A percentile compares a stretch with the other conserved stretches of the same genome.
Evolutionary conservation across 2,113 vertebrate species (phyloP).

Genomic region (Herpailurus yagouaroundi): DNA sequence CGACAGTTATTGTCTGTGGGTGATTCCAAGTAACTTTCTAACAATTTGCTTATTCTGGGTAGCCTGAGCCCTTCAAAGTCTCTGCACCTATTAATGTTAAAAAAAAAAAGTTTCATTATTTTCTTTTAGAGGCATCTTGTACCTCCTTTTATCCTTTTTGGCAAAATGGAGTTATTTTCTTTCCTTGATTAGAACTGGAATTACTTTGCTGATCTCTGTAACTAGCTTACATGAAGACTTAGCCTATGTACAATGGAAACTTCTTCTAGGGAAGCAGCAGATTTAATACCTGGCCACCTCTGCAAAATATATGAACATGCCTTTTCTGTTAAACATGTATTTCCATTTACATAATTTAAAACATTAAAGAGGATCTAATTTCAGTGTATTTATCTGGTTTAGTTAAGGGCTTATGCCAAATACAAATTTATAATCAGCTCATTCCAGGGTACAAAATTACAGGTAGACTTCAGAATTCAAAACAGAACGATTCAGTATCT

Average conservation of each 20-base stretch:
- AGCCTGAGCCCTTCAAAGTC: not conserved
- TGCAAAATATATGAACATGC: not conserved
- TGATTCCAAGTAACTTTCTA: conserved; percentile 73
- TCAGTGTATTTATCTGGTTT: conserved; percentile 44
- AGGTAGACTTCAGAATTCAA: not conserved
- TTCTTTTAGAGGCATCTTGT: conserved; percentile 41
- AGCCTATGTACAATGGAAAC: not conserved
- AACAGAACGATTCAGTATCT: not conserved
- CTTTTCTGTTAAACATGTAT: conserved; percentile 20
- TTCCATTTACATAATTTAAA: conserved; percentile 62
- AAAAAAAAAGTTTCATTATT: not conserved
- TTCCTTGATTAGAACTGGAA: conserved; percentile 59
- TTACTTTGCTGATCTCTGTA: conserved; percentile 35
- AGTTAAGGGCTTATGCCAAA: conserved; percentile 31
- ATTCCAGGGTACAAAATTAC: conserved; percentile 5
- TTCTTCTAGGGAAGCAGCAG: not conserved
- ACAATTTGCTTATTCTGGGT: conserved; percentile 49
- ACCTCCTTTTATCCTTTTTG: conserved; percentile 51
- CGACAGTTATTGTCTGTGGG: conserved; percentile 74
- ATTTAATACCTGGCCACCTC: not conserved
- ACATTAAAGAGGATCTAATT: conserved; percentile 49
- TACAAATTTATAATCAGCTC: conserved; percentile 50
- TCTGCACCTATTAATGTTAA: conserved; percentile 5
- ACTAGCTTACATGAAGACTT: not conserved
- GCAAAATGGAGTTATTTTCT: conserved; percentile 28